phyloP scores from a whole-genome alignment of 1,140 invertebrate species.

The Liolophura sinensis region DNA sequence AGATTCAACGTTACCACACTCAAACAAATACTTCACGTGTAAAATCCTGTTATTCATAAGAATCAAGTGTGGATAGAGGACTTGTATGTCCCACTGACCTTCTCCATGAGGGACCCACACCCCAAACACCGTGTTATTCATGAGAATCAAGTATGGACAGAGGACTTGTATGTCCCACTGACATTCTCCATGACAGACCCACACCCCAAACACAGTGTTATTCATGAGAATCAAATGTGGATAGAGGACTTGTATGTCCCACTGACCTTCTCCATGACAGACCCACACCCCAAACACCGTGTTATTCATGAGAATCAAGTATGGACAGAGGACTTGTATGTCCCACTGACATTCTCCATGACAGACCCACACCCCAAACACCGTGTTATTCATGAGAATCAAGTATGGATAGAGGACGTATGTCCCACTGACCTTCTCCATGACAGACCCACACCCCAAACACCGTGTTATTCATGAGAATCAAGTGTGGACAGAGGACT shows the following conservation, averaged over 20 bases:
- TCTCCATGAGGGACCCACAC: constrained; percentile 98
- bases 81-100: constrained; percentile 66
- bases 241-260: neutral
- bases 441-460: constrained; percentile 97
- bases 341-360: constrained; percentile 87
- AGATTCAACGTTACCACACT: too few relatives aligned
- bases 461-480: constrained; percentile 81
- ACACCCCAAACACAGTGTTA: constrained; percentile 82
- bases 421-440: constrained; percentile 79
- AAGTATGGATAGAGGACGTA: neutral
- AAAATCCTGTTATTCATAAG: neutral
- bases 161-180: constrained; percentile 50
- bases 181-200: constrained; percentile 97
- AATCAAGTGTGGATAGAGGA: neutral
- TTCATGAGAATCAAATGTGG: too few relatives aligned
- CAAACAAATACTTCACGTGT: too few relatives aligned
- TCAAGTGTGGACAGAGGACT: neutral
- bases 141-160: too few relatives aligned
- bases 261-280: constrained; percentile 93
- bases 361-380: constrained; percentile 93
- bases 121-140: constrained; percentile 83
- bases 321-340: neutral
- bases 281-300: constrained; percentile 90
- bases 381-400: constrained; percentile 82
- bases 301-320: constrained; percentile 85